Percentiles rank a stretch among this genome's conserved stretches.
Conservation (phyloP, 1,140 invertebrate genomes). For the Diuraphis noxia region DNA sequence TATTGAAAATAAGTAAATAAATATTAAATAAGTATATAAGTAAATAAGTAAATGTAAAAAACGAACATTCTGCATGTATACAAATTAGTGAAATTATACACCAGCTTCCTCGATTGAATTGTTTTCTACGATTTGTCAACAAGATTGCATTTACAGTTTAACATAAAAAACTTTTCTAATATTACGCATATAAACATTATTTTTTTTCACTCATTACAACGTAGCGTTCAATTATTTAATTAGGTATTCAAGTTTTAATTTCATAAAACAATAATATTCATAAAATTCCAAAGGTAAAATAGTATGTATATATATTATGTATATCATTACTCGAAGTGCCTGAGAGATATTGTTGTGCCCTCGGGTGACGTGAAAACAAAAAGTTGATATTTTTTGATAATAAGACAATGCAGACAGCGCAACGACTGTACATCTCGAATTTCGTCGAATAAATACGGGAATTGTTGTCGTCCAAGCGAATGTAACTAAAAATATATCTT, state of each 20-base stretch:
- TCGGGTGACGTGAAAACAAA: neutral
- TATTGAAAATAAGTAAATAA: neutral
- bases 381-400: neutral
- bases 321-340: neutral
- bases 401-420: neutral
- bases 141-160: neutral
- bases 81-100: neutral
- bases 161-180: neutral
- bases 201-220: neutral
- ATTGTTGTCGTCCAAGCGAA: neutral
- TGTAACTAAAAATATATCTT: neutral
- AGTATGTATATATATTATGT: neutral
- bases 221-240: neutral
- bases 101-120: neutral
- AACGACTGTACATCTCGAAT: neutral
- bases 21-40: too few relatives aligned
- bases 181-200: neutral
- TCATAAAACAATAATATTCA: neutral
- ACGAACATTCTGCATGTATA: neutral
- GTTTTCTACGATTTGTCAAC: neutral
- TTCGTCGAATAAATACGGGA: neutral
- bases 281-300: neutral
- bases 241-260: neutral
- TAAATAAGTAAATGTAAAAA: too few relatives aligned
- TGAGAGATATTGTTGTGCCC: neutral